Conservation (phyloP, 35 echinoderm and acorn worm genomes). For the Apostichopus californicus region DNA sequence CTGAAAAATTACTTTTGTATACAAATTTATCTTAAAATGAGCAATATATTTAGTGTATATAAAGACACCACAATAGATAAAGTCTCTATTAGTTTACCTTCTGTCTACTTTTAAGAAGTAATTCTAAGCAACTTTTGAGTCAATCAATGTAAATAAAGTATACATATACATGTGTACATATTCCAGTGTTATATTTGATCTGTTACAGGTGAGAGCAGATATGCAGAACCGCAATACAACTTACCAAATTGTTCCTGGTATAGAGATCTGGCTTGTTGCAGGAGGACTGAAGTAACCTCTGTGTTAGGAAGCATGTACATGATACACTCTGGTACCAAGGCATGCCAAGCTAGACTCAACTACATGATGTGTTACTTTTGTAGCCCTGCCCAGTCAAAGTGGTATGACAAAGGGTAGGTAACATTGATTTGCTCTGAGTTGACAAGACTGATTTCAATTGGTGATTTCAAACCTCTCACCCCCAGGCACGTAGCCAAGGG, state of each 20-base stretch:
- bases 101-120: too few species aligned
- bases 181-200: not conserved
- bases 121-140: too few species aligned
- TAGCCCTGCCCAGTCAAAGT: constrained; percentile 80
- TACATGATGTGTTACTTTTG: constrained; percentile 99
- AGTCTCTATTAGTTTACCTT: too few species aligned
- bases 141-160: too few species aligned
- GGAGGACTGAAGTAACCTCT: constrained; percentile 82
- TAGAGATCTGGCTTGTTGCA: constrained; percentile 77
- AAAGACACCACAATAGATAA: too few species aligned
- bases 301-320: constrained; percentile 92
- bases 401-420: constrained; percentile 73
- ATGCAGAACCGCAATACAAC: constrained; percentile 66
- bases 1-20: too few species aligned
- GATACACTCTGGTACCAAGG: constrained; percentile 61
- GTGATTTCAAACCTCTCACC: too few species aligned
- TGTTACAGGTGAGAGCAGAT: constrained; percentile 64
- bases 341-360: constrained; percentile 73
- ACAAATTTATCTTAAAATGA: too few species aligned
- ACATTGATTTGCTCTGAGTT: not conserved
- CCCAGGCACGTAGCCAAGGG: too few species aligned
- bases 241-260: constrained; percentile 94
- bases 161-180: too few species aligned
- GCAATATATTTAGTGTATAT: too few species aligned
- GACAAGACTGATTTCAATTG: too few species aligned